Evolutionary conservation across 2,113 vertebrate genomes (phyloP).

Genomic region (Phyllostomus discolor): DNA sequence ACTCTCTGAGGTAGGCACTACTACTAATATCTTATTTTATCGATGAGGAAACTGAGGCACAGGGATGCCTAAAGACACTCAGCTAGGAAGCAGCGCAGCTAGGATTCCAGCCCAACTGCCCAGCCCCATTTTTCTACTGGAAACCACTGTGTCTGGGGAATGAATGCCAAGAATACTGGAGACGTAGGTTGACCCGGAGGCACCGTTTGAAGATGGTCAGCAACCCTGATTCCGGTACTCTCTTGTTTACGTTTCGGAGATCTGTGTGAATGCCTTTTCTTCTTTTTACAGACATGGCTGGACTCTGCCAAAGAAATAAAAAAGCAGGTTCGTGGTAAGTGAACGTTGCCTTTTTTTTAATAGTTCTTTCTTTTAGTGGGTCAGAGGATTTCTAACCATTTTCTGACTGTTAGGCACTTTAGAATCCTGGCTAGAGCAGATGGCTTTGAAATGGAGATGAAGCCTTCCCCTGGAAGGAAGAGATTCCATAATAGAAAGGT

Average conservation of each 20-base stretch:
- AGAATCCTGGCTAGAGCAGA: conserved; percentile 44
- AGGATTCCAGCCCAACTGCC: not conserved
- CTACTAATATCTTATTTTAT: not conserved
- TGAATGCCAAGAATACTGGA: not conserved
- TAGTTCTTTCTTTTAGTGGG: conserved; percentile 50
- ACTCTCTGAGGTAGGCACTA: not conserved
- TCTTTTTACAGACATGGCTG: conserved; percentile 90
- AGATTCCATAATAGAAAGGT: conserved; percentile 26
- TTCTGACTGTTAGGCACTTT: conserved; percentile 44
- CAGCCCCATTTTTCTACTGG: not conserved
- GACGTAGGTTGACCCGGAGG: not conserved
- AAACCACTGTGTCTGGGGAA: not conserved
- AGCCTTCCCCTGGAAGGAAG: conserved; percentile 28
- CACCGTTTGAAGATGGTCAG: not conserved
- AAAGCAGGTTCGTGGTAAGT: conserved; percentile 93
- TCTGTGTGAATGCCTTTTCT: conserved; percentile 70
- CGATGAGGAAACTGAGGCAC: not conserved
- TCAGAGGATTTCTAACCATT: conserved; percentile 50
- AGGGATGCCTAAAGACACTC: not conserved
- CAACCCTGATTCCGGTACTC: not conserved
- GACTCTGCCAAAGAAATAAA: conserved; percentile 96
- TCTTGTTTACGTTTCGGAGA: conserved; percentile 54
- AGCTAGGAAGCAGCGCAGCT: not conserved
- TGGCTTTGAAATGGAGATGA: conserved; percentile 59
- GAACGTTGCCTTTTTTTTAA: conserved; percentile 20